These are phyloP conservation scores for Bryconaethiops microstoma DNA, from an alignment of 2,797 vertebrate species.

Conservation along the genomic window DNA sequence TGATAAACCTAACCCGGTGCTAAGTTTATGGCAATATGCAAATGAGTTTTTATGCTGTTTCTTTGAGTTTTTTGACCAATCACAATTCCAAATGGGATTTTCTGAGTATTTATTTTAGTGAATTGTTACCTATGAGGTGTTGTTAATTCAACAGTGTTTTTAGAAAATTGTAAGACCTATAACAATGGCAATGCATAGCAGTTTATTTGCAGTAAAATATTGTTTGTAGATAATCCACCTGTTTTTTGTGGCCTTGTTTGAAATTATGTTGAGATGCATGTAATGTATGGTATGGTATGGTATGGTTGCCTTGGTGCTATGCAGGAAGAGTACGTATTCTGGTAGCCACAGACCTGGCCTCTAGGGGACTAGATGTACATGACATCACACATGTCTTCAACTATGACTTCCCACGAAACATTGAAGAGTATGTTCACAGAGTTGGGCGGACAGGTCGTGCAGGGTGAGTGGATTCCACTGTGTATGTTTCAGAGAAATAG, in stretches of 20 bases:
- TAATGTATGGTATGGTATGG: no score
- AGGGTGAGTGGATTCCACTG: constrained; percentile 77
- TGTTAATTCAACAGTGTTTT: not conserved
- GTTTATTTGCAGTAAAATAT: no score
- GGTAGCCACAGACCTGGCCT: constrained; percentile 94
- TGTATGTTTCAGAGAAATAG: not conserved
- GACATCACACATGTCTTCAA: constrained; percentile 96
- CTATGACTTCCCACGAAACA: constrained; percentile 93
- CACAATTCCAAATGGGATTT: no score
- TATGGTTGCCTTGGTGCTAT: not conserved
- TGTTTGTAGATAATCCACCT: no score
- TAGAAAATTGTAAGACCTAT: not conserved
- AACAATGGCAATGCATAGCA: not conserved
- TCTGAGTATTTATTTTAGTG: no score
- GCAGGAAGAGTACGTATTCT: constrained; percentile 90
- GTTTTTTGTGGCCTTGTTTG: not conserved
- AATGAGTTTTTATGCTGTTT: no score
- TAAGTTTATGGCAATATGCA: no score
- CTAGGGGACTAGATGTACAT: constrained; percentile 90
- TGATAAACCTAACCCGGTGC: no score
- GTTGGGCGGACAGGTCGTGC: constrained; percentile 94
- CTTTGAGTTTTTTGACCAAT: no score
- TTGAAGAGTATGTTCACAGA: constrained; percentile 96
- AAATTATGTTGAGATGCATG: not conserved
- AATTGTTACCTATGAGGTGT: no score